Evolutionary conservation across 2,888 invertebrate species (phyloP).

Genomic region (Meloe dianella): DNA sequence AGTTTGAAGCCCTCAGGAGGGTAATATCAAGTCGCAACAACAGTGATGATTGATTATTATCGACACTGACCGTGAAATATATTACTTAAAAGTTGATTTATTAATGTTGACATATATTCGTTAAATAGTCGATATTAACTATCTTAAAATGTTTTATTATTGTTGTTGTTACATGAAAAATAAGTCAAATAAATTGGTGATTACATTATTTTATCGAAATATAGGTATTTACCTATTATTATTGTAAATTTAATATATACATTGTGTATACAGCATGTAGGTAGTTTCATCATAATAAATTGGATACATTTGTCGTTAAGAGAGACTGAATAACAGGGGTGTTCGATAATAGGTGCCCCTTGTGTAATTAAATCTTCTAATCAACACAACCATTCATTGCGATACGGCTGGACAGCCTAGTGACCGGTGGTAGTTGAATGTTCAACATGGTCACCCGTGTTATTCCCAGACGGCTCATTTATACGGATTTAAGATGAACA

Average conservation of each 20-base stretch:
- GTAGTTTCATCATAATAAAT: slow-evolving; percentile 25
- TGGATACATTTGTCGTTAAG: slow-evolving; percentile 35
- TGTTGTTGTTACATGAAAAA: neutral
- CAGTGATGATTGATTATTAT: slow-evolving; percentile 33
- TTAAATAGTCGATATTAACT: slow-evolving; percentile 11
- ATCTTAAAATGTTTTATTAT: slow-evolving; percentile 9
- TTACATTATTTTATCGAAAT: too few relatives aligned
- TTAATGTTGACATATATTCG: slow-evolving; percentile 18
- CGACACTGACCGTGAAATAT: slow-evolving; percentile 33
- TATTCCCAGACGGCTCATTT: slow-evolving; percentile 59
- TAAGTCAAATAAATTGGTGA: too few relatives aligned
- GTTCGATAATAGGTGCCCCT: slow-evolving; percentile 47
- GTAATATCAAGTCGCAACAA: slow-evolving; percentile 25
- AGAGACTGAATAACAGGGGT: slow-evolving; percentile 33
- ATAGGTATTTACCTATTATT: slow-evolving; percentile 19
- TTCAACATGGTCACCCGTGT: slow-evolving; percentile 39
- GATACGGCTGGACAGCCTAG: slow-evolving; percentile 49
- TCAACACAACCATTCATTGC: slow-evolving; percentile 58
- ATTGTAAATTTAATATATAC: neutral
- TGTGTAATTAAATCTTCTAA: slow-evolving; percentile 59
- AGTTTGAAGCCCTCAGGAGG: slow-evolving; percentile 12
- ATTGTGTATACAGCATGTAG: neutral
- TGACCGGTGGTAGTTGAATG: slow-evolving; percentile 49
- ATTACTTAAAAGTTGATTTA: slow-evolving; percentile 30
- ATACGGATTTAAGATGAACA: slow-evolving; percentile 59